Evolutionary conservation across 2,888 invertebrate species (phyloP).

Genomic region (Eupithecia centaureata): DNA sequence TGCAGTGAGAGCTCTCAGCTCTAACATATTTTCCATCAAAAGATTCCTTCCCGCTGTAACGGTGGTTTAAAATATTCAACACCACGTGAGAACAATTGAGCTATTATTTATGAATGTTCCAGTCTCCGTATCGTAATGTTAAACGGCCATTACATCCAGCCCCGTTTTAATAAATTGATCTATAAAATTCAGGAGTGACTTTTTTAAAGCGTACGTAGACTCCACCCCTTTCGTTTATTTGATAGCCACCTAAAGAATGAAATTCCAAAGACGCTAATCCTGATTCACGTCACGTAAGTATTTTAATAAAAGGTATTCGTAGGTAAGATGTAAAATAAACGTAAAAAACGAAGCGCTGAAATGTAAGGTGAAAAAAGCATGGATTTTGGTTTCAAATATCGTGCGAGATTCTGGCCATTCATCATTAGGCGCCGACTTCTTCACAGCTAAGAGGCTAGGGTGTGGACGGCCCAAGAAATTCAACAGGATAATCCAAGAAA

Average conservation of each 20-base stretch:
- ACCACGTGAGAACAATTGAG: conserved; percentile 36
- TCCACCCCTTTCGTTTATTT: conserved; percentile 10
- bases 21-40: conserved; percentile 46
- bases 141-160: conserved; percentile 34
- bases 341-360: not conserved
- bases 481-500: conserved; percentile 47
- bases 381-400: conserved; percentile 27
- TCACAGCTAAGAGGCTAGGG: conserved; percentile 54
- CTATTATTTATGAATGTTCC: conserved; percentile 35
- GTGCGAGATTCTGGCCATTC: conserved; percentile 69
- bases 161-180: conserved; percentile 32
- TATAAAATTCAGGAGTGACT: conserved; percentile 31
- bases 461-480: conserved; percentile 53
- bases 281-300: conserved; percentile 9
- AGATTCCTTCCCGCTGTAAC: conserved; percentile 42
- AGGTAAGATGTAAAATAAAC: not conserved
- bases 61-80: conserved; percentile 38
- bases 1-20: conserved; percentile 35
- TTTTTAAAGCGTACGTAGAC: conserved; percentile 23
- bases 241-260: not conserved
- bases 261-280: conserved; percentile 1
- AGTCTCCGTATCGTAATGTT: conserved; percentile 34
- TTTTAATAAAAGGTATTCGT: conserved; percentile 8
- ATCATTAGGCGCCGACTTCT: conserved; percentile 69
- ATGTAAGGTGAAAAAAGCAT: not conserved